Evolutionary conservation across 2,888 invertebrate genomes (phyloP), one percentile per base, ranked within the genome.

Genomic region (Eupithecia dodoneata): DNA sequence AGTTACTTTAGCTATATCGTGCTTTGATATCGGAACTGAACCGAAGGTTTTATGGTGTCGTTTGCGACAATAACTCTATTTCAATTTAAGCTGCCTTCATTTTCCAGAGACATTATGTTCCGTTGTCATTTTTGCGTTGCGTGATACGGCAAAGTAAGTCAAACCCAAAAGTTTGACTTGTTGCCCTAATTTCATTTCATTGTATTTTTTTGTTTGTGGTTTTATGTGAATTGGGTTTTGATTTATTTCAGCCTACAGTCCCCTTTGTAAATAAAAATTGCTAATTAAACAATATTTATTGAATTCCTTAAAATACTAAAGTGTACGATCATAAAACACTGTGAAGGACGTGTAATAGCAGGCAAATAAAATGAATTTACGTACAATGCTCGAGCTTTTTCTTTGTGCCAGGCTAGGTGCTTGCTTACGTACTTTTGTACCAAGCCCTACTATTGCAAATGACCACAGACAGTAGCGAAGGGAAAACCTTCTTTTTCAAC

Each of bases 181-280:
- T 91, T 91, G 89, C 88, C 92, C 92, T 91, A 91, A 93, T 94
- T 93, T 92, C 86, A 89, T 90, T 93, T 91, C 85, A 88, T 83
- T 90, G 88, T 89, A 85, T 88, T 89, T 91, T 90, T 91, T 90
- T 87, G 86, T 89, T 89, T 86, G 83, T 83, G 84, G 87, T 87
- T 92, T 92, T 91, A 91, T 89, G 88, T 87, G 88, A 87, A 88
- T 89, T 85, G 87, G 85, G 85, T 86, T 88, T 87, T 91, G 89
- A 92, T 92, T 92, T 91, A 90, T 89, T 83, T 83, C 49, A 49
- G 63, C 70, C 18, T 73, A 47, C 65, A 70, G 65, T 47, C 55
- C 63, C 70, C 49, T 63, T 63, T 66, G 52, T 65, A 66, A 55
- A 77, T 72, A 76, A 78, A 74, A 73, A 74, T 71, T 47, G 73